Base-by-base conservation (phyloP, 2,797 vertebrate species). In the Centropyge bicolor region DNA sequence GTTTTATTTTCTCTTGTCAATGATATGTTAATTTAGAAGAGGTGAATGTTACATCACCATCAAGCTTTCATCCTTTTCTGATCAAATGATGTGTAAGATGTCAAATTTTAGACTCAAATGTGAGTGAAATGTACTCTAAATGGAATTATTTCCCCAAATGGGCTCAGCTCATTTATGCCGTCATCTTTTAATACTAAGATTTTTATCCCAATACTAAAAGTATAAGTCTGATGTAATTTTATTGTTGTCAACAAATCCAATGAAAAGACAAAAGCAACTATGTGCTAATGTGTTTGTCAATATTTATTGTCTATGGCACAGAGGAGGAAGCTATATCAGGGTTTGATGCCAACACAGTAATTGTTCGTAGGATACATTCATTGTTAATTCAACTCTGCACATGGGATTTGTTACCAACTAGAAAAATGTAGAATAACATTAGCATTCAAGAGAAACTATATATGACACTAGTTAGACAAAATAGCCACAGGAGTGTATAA, bases 1-100 rank as follows among this genome's bases (percentile, higher is more conserved):
- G 64, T 71, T 60, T 66, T 66, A 51, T 66, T 59, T 74, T 24
- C 10, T 11, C 22, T 62, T 52, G 31, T 31, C 54, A 38, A 5
- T 56, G 20, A 63, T 46, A 3, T 46, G 8, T 46, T 55, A 40
- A 11, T 62, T 12, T 59, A 69, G 22, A 48, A 38, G 31, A 56
- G 38, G 5, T 66, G 8, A 40, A 56, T 65, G 52, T 57, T 76
- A 70, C 72, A 78, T 64, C 27, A 19, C 27, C 49, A 68, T 80
- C 51, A 51, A 55, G 62, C 76, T 45, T 40, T 84, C 70, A 17
- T 55, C 8, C 63, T 81, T 77, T 74, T 82, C 83, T 84, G 57
- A 71, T 78, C 68, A 10, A 20, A 13, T 48, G 40, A 54, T 41
- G 48, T 76, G 8, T 36, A 54, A 19, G 52, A 40, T 60, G n/a